Evolutionary conservation across 2,797 vertebrate species (phyloP), one percentile per base, ranked within the genome.

Genomic region (Crenichthys baileyi): DNA sequence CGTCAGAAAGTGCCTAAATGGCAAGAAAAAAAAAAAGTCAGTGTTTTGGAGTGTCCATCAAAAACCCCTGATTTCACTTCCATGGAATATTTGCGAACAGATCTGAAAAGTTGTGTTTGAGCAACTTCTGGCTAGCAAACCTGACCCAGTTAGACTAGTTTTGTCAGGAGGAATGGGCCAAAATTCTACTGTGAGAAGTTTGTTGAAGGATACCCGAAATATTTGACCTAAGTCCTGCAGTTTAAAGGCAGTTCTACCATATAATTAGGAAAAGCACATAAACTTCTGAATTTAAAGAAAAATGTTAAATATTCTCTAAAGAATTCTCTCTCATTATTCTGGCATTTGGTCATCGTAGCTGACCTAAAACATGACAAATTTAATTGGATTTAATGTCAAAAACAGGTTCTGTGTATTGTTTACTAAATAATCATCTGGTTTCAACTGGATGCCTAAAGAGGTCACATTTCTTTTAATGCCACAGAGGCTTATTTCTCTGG

Each of bases 401-500:
- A 63, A 36, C 7, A 18, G 6, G 16, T 20, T 63, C 2, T 36
- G 29, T 63, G 29, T 31, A 1, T 63, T 20, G 2, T n/a, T n/a
- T 24, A 24, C 46, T 15, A 2, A 48, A 48, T 15, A 68, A 68
- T 3, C 22, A 44, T 44, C 3, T 67, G 16, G 26, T 51, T 51
- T 51, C 7, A 53, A 53, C 9, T 16, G 3, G 8, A 9, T 26
- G 20, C 31, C 6, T 8, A 20, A 18, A 44, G 11, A 29, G 3
- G 15, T 72, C 12, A 53, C 26, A 46, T 78, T 65, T 56, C 20
- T 55, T 0, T 67, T 36, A 70, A 63, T 73, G 36, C 74, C 7
- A 36, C 36, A 39, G 55, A 80, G 78, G 75, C 83, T 70, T 56
- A 56, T 80, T 36, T 26, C 20, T 51, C 29, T 50, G 79, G 56